Conservation (phyloP, 2,888 invertebrate species). For the Chrysolina haemoptera region DNA sequence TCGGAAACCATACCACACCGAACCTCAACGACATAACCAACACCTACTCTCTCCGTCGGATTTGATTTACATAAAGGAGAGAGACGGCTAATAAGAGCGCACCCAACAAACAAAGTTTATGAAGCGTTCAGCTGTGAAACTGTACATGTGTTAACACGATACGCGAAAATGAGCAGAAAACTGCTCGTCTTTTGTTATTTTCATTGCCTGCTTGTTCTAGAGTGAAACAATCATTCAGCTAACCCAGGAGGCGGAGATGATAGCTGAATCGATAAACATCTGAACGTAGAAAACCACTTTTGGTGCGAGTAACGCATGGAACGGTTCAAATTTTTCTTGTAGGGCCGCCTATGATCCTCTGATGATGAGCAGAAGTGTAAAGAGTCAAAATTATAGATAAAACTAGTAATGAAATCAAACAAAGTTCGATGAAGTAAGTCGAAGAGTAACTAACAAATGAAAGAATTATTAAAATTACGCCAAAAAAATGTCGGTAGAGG, state of each 20-base stretch:
- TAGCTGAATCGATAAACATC: too few species aligned
- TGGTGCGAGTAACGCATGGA: too few species aligned
- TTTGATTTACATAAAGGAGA: constrained; percentile 40
- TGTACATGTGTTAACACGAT: constrained; percentile 54
- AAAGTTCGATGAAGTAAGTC: too few species aligned
- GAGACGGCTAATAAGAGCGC: constrained; percentile 32
- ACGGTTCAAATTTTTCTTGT: too few species aligned
- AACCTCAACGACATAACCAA: constrained; percentile 5
- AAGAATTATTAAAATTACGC: too few species aligned
- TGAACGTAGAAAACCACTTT: too few species aligned
- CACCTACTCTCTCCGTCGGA: neutral
- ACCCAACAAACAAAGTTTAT: constrained; percentile 47
- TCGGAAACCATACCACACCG: constrained; percentile 12
- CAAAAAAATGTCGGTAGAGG: too few species aligned
- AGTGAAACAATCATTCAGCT: constrained; percentile 27
- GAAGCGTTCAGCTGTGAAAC: constrained; percentile 52
- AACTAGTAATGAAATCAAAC: too few species aligned
- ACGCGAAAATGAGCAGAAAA: constrained; percentile 54
- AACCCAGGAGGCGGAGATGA: neutral
- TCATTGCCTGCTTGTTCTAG: constrained; percentile 36
- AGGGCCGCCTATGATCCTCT: too few species aligned
- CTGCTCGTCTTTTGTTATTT: constrained; percentile 45
- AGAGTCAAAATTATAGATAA: too few species aligned
- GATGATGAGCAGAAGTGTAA: too few species aligned
- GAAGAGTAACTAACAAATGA: too few species aligned